Conservation (phyloP, 2,113 vertebrate genomes). For the Pardalotus punctatus region DNA sequence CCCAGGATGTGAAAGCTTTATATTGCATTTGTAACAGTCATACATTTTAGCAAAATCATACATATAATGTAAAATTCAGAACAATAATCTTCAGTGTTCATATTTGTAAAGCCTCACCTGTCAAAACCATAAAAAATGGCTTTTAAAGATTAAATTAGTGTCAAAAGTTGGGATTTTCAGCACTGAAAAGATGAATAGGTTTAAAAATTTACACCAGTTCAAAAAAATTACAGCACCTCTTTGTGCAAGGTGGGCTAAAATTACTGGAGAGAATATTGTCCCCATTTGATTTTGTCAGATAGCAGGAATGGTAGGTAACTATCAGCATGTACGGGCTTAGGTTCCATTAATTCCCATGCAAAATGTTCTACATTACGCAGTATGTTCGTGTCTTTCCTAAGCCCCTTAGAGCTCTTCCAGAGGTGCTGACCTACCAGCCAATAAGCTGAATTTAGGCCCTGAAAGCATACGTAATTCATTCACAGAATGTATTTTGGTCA, state of each 20-base stretch:
- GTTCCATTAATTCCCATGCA: neutral
- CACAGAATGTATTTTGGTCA: conserved; percentile 23
- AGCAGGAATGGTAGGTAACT: neutral
- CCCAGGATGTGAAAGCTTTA: neutral
- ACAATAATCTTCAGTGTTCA: neutral
- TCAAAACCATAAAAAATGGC: neutral
- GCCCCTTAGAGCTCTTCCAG: neutral
- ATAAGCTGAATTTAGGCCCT: neutral
- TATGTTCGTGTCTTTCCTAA: neutral
- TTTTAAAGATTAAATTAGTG: neutral
- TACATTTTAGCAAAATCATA: neutral
- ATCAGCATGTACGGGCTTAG: neutral
- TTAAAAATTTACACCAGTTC: neutral
- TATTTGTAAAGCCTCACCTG: neutral
- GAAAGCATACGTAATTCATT: neutral
- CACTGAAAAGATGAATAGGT: neutral
- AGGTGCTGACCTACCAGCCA: neutral
- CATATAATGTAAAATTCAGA: neutral
- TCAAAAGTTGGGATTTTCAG: neutral
- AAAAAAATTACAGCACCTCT: neutral
- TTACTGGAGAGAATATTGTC: neutral
- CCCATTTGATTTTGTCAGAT: neutral
- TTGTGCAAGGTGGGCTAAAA: neutral
- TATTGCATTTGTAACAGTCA: neutral
- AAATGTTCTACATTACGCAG: neutral